Percentiles rank a stretch among this genome's conserved stretches.
phyloP scores from a whole-genome alignment of 1,140 invertebrate genomes.

The Himalopsyche phryganea region DNA sequence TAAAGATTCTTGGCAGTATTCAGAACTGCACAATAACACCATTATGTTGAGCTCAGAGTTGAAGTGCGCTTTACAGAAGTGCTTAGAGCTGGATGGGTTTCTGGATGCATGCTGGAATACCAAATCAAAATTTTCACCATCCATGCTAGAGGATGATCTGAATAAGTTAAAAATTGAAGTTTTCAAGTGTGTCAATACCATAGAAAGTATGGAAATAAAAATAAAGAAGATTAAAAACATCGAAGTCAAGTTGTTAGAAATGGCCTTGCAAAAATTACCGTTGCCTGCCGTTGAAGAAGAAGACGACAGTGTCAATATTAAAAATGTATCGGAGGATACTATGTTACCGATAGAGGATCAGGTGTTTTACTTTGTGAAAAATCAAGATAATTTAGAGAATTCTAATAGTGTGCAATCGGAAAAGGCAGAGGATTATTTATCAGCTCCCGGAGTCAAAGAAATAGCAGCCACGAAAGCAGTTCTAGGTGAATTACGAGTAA shows the following conservation, averaged over 20 bases:
- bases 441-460: conserved; percentile 21
- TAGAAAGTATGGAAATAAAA: conserved; percentile 15
- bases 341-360: conserved; percentile 25
- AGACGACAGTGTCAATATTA: conserved; percentile 8
- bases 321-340: conserved; percentile 25
- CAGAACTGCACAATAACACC: conserved; percentile 17
- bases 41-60: conserved; percentile 11
- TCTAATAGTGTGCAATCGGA: not conserved
- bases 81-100: conserved; percentile 24
- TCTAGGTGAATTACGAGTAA: conserved; percentile 39
- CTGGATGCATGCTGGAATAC: conserved; percentile 25
- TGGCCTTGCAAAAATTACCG: conserved; percentile 20
- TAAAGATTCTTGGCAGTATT: conserved; percentile 23
- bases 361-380: conserved; percentile 30
- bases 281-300: conserved; percentile 26
- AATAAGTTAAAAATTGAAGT: conserved; percentile 15
- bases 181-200: conserved; percentile 15
- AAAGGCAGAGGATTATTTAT: conserved; percentile 16
- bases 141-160: conserved; percentile 22
- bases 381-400: conserved; percentile 17
- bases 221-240: conserved; percentile 21
- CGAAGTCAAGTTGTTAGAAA: conserved; percentile 27
- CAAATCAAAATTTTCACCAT: conserved; percentile 28
- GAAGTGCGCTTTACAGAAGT: conserved; percentile 7
- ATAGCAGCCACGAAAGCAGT: conserved; percentile 23